phyloP scores from a whole-genome alignment of 2,888 invertebrate species.

The Ophion obscuratus region DNA sequence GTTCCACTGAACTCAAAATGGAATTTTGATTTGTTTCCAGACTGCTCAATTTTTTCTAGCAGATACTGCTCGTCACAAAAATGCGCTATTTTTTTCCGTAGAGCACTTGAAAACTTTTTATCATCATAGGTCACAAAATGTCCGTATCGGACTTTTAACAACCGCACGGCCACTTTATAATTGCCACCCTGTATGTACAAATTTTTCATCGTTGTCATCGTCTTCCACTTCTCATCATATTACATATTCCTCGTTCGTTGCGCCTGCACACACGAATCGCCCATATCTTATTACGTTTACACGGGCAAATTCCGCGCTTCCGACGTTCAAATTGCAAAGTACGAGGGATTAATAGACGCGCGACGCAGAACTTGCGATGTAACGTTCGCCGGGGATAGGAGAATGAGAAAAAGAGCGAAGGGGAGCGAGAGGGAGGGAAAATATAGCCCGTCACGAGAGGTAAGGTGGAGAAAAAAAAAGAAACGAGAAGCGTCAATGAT shows the following conservation, averaged over 20 bases:
- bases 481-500: background rate
- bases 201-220: slow-evolving; percentile 20
- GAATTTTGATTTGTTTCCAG: too few species aligned
- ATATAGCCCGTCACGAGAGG: background rate
- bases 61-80: too few species aligned
- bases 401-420: background rate
- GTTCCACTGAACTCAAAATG: too few species aligned
- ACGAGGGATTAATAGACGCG: background rate
- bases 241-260: slow-evolving; percentile 18
- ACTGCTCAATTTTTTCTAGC: too few species aligned
- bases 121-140: background rate
- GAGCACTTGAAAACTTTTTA: too few species aligned
- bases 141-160: background rate
- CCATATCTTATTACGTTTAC: slow-evolving; percentile 49
- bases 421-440: background rate
- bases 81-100: too few species aligned
- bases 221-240: background rate
- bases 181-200: background rate
- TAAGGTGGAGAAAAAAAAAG: background rate
- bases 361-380: background rate
- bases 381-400: background rate
- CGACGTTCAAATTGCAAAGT: slow-evolving; percentile 10
- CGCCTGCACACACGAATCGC: slow-evolving; percentile 1
- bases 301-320: slow-evolving; percentile 31
- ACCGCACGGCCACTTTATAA: too few species aligned